These are phyloP conservation scores for Epistrophella euchroma DNA, from an alignment of 2,888 invertebrate species.

Conservation along the genomic window DNA sequence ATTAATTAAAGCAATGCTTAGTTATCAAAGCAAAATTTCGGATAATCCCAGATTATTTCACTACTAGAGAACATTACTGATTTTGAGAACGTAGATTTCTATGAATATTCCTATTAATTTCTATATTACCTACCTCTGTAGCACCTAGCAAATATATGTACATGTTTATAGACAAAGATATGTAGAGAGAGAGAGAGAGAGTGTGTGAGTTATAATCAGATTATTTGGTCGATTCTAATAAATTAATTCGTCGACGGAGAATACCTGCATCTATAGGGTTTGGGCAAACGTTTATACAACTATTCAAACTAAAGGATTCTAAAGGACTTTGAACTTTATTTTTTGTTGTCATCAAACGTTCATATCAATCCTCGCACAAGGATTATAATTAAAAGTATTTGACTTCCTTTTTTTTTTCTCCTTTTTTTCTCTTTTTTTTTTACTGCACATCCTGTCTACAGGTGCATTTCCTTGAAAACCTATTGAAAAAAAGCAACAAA, in stretches of 20 bases:
- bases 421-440: constrained; percentile 13
- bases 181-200: neutral
- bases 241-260: neutral
- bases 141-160: constrained; percentile 10
- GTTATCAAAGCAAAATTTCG: constrained; percentile 13
- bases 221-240: constrained; percentile 5
- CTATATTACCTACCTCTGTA: neutral
- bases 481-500: constrained; percentile 52
- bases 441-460: constrained; percentile 39
- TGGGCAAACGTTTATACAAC: neutral
- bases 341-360: neutral
- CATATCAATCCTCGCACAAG: constrained; percentile 22
- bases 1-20: constrained; percentile 19
- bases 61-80: neutral
- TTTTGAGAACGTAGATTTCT: neutral
- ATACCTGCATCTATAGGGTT: neutral
- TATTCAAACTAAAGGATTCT: neutral
- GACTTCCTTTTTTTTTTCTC: constrained; percentile 22
- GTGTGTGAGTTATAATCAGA: constrained; percentile 3
- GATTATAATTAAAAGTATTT: constrained; percentile 61
- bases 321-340: constrained; percentile 34
- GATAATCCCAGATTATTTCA: constrained; percentile 34
- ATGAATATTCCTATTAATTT: neutral
- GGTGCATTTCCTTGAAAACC: constrained; percentile 45
- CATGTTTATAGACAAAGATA: neutral